Evolutionary conservation across 2,888 invertebrate species (phyloP), one percentile per base, ranked within the genome.

Genomic region (Agriotes lineatus): DNA sequence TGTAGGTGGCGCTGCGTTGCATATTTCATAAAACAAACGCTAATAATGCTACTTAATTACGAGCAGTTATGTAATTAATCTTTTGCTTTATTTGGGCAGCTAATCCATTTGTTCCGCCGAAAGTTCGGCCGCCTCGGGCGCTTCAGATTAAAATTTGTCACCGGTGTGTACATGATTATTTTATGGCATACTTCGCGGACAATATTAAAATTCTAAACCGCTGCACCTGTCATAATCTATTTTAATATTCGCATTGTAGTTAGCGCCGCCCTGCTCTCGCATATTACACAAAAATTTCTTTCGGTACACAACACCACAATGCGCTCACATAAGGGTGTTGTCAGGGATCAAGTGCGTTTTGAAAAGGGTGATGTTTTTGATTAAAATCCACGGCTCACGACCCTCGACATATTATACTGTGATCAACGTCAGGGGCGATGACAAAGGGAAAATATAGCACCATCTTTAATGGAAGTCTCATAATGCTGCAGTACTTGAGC

Each of bases 321-420:
- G 22, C 20, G 45, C 42, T 48, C 61, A 56, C 25, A 68, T 63
- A 68, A 44, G 60, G 64, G 57, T 50, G 69, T 66, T 66, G 65
- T 54, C 65, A 61, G 61, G 61, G 56, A 69, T 66, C 65, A 66
- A 69, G 61, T 66, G 42, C 30, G 57, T 60, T 69, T 50, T 61
- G 54, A 69, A 62, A 69, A 69, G 69, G 69, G 69, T 69, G 65
- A 69, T 66, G 61, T 66, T 69, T 69, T 65, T 59, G 61, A 69
- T 69, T 66, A 69, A 61, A 69, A 69, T 64, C 64, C 61, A 54
- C 54, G 35, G 65, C 44, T 65, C 57, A 33, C 58, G 57, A 54
- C 57, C 65, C 65, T 61, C 52, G 50, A 69, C 69, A 64, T 69
- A 69, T 66, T 69, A 69, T 61, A 69, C 54, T 69, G 65, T 66